These are phyloP conservation scores for Eustalomyia histrio DNA, from an alignment of 2,888 invertebrate species.

Conservation along the genomic window DNA sequence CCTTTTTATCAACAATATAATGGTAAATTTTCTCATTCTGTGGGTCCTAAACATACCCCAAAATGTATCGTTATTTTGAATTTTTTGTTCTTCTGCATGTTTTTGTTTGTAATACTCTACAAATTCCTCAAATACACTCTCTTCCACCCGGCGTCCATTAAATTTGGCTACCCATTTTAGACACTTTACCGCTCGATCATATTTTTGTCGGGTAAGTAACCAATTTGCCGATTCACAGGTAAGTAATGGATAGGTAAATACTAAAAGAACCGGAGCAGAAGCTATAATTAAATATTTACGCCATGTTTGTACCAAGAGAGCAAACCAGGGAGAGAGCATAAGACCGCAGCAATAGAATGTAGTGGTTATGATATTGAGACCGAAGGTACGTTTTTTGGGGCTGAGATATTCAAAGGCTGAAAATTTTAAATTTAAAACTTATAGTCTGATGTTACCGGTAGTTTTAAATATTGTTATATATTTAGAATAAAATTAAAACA, in stretches of 20 bases:
- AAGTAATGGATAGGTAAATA: conserved; percentile 80
- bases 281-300: conserved; percentile 80
- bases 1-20: conserved; percentile 82
- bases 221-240: conserved; percentile 83
- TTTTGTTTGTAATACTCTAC: conserved; percentile 73
- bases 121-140: conserved; percentile 79
- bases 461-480: too few relatives aligned
- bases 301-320: conserved; percentile 80
- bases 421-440: conserved; percentile 30
- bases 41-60: conserved; percentile 81
- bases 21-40: conserved; percentile 81
- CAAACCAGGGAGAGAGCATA: conserved; percentile 80
- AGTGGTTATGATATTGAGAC: conserved; percentile 82
- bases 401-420: conserved; percentile 82
- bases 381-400: conserved; percentile 82
- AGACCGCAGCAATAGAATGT: conserved; percentile 82
- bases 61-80: conserved; percentile 74
- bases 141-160: conserved; percentile 80
- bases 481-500: too few relatives aligned
- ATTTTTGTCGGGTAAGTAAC: conserved; percentile 81
- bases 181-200: conserved; percentile 80
- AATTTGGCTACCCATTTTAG: conserved; percentile 81
- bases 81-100: conserved; percentile 68
- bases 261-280: conserved; percentile 80
- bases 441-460: too few relatives aligned